Conservation (phyloP, 1,140 invertebrate genomes). For the Protaetia brevitarsis region DNA sequence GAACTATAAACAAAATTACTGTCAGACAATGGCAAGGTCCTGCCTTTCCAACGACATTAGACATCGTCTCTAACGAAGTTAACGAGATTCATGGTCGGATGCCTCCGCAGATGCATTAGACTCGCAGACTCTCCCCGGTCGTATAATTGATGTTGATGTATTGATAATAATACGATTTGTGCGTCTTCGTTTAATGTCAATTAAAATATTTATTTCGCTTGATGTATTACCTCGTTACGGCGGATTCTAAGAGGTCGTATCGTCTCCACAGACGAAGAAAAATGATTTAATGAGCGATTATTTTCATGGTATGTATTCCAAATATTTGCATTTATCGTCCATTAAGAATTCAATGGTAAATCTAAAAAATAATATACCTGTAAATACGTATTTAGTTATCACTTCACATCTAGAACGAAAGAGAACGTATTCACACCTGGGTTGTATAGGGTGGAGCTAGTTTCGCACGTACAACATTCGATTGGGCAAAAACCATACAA, state of each 20-base stretch:
- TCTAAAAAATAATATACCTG: too few relatives aligned
- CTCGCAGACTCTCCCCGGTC: background rate
- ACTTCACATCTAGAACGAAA: background rate
- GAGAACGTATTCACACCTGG: background rate
- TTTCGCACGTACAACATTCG: background rate
- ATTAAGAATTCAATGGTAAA: background rate
- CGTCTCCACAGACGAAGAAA: too few relatives aligned
- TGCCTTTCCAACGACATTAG: background rate
- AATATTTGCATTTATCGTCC: background rate
- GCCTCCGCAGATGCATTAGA: constrained; percentile 1
- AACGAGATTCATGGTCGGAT: constrained; percentile 22
- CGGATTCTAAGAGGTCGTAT: too few relatives aligned
- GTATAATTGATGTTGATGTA: constrained; percentile 24
- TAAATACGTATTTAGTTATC: too few relatives aligned
- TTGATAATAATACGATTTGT: constrained; percentile 22
- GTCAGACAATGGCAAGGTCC: constrained; percentile 9
- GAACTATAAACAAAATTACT: constrained; percentile 25
- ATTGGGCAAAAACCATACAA: constrained; percentile 3
- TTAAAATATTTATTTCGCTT: constrained; percentile 8
- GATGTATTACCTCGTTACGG: background rate
- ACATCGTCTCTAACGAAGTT: constrained; percentile 21
- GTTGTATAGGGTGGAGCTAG: constrained; percentile 3
- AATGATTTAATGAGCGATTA: too few relatives aligned
- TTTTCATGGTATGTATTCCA: too few relatives aligned
- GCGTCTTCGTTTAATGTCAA: constrained; percentile 16